Percentiles rank a stretch among this genome's conserved stretches.
phyloP scores from a whole-genome alignment of 2,888 invertebrate genomes.

The Brenthis hecate region DNA sequence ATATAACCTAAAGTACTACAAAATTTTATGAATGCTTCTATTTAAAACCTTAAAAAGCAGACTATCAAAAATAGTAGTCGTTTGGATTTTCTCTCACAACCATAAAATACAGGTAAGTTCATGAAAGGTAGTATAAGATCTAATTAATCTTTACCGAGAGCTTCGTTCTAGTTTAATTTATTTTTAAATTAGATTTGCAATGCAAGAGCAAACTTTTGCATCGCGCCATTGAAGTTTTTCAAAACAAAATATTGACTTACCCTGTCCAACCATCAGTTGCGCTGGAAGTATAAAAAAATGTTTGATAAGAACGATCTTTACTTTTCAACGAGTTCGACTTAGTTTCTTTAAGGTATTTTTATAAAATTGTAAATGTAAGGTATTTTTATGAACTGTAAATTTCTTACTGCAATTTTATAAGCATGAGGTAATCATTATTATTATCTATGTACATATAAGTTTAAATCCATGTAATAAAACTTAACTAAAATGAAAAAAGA shows the following conservation, averaged over 20 bases:
- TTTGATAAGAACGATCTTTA: background rate
- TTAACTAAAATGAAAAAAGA: too few relatives aligned
- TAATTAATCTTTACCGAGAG: slow-evolving; percentile 14
- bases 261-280: slow-evolving; percentile 96
- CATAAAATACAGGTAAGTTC: background rate
- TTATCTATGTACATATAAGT: too few relatives aligned
- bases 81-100: slow-evolving; percentile 7
- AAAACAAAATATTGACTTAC: slow-evolving; percentile 75
- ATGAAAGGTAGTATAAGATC: slow-evolving; percentile 11
- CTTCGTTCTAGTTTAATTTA: slow-evolving; percentile 5
- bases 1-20: background rate
- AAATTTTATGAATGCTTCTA: background rate
- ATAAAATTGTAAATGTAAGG: too few relatives aligned
- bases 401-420: too few relatives aligned
- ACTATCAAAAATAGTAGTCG: background rate
- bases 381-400: too few relatives aligned
- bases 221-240: slow-evolving; percentile 1
- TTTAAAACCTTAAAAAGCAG: background rate
- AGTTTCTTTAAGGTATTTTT: too few relatives aligned
- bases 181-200: slow-evolving; percentile 6
- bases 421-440: too few relatives aligned
- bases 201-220: slow-evolving; percentile 1
- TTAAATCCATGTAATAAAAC: too few relatives aligned
- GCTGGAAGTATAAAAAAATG: slow-evolving; percentile 80
- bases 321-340: background rate